A percentile compares a stretch with the other conserved stretches of the same genome.
phyloP scores from a whole-genome alignment of 2,113 vertebrate genomes.

The Gallinago media region DNA sequence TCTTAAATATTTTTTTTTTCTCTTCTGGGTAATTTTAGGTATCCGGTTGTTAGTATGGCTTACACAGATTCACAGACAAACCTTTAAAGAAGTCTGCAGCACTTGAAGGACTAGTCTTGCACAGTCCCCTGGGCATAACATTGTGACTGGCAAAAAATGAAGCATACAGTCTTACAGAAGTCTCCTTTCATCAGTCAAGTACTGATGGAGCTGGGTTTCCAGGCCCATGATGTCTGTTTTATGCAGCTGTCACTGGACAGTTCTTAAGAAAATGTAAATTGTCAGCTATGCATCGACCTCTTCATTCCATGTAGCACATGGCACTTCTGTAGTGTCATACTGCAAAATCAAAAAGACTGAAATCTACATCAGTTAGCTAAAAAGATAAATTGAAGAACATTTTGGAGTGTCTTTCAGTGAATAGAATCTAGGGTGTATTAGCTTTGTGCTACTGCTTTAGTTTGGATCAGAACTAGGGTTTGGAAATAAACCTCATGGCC shows the following conservation, averaged over 20 bases:
- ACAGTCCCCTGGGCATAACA: neutral
- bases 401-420: neutral
- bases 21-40: neutral
- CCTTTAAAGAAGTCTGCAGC: neutral
- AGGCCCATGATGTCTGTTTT: neutral
- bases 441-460: neutral
- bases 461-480: neutral
- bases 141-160: neutral
- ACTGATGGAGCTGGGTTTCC: neutral
- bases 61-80: neutral
- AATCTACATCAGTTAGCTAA: neutral
- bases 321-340: fast-evolving
- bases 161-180: neutral
- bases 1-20: neutral
- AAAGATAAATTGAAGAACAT: neutral
- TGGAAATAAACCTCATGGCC: neutral
- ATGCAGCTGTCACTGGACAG: neutral
- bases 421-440: neutral
- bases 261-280: neutral
- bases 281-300: neutral
- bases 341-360: neutral
- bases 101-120: neutral
- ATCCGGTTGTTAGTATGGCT: neutral
- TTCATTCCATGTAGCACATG: neutral
- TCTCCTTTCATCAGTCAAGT: neutral